Conservation (phyloP, 2,113 vertebrate species). For the Sapayoa aenigma region DNA sequence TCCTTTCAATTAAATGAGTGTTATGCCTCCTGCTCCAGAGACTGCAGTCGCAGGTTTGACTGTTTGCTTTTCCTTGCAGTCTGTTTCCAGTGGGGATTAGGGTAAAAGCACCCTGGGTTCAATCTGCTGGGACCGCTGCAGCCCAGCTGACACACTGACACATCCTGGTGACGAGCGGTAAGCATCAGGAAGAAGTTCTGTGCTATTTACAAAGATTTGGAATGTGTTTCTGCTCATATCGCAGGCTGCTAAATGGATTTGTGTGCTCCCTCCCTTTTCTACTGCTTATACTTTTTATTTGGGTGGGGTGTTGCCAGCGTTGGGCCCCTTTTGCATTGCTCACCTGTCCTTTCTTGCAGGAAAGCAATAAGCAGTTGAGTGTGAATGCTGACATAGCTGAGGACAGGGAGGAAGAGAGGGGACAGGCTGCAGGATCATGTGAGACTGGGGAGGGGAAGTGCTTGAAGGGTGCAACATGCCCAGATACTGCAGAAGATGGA, state of each 20-base stretch:
- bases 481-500: not conserved
- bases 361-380: not conserved
- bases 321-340: not conserved
- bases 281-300: not conserved
- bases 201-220: not conserved
- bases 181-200: not conserved
- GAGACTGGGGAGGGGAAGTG: not conserved
- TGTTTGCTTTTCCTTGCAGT: not conserved
- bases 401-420: not conserved
- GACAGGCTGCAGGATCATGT: fast-evolving
- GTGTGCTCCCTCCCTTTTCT: not conserved
- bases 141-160: fast-evolving
- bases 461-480: not conserved
- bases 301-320: not conserved
- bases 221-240: not conserved
- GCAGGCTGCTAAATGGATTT: not conserved
- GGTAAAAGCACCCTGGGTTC: not conserved
- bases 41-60: not conserved
- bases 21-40: not conserved
- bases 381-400: not conserved
- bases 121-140: not conserved
- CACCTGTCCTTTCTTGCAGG: not conserved
- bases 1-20: not conserved
- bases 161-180: not conserved
- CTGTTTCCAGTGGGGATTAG: fast-evolving